Evolutionary conservation across 2,797 vertebrate genomes (phyloP).

Genomic region (Miichthys miiuy): DNA sequence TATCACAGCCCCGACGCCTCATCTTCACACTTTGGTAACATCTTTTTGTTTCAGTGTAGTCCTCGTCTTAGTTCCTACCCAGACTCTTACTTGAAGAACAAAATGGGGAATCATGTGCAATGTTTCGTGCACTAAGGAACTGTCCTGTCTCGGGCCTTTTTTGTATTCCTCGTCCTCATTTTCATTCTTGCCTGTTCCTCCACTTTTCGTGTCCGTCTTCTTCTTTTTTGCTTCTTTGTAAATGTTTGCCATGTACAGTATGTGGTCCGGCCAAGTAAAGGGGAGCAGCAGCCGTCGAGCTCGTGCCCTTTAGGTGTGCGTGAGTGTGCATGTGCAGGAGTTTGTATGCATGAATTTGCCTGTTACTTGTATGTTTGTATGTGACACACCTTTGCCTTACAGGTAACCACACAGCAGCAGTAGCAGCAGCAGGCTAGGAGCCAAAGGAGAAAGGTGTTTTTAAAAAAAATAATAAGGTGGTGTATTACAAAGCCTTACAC

Average conservation of each 20-base stretch:
- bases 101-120: slow-evolving; percentile 46
- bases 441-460: slow-evolving; percentile 74
- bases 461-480: slow-evolving; percentile 27
- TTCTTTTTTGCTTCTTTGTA: slow-evolving; percentile 47
- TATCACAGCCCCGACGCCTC: slow-evolving; percentile 38
- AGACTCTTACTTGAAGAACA: slow-evolving; percentile 60
- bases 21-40: slow-evolving; percentile 46
- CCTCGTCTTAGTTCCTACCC: slow-evolving; percentile 29
- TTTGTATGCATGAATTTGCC: slow-evolving; percentile 72
- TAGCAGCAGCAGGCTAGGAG: slow-evolving; percentile 79
- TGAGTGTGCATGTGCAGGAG: slow-evolving; percentile 69
- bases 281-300: slow-evolving; percentile 54
- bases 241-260: slow-evolving; percentile 63
- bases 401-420: slow-evolving; percentile 76
- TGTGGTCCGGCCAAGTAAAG: slow-evolving; percentile 78
- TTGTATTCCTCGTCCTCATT: slow-evolving; percentile 52
- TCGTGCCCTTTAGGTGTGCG: slow-evolving; percentile 76
- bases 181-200: slow-evolving; percentile 61
- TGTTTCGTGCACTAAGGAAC: slow-evolving; percentile 41
- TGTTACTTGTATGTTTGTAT: slow-evolving; percentile 74
- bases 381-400: slow-evolving; percentile 85
- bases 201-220: slow-evolving; percentile 22
- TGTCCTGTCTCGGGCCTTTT: slow-evolving; percentile 45
- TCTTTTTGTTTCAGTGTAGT: slow-evolving; percentile 34
- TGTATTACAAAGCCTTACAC: slow-evolving; percentile 79